Conservation (phyloP, 2,888 invertebrate genomes). For the Branchellion lobata region DNA sequence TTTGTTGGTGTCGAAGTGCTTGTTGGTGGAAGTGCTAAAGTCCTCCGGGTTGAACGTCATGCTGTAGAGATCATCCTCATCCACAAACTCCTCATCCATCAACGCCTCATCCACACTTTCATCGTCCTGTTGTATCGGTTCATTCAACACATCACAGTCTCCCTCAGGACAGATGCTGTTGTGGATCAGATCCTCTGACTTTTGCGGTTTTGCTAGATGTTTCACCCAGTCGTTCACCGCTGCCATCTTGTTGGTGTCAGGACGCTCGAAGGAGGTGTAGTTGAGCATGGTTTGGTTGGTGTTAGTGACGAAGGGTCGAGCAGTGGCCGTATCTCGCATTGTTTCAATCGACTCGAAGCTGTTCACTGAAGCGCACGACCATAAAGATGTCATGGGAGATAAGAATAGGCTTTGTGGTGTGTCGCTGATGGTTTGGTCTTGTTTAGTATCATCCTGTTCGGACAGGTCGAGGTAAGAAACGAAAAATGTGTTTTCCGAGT, state of each 20-base stretch:
- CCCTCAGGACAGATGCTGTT: background rate
- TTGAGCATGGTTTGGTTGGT: conserved; percentile 11
- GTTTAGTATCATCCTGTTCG: background rate
- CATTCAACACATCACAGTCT: background rate
- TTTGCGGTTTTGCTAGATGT: background rate
- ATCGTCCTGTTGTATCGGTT: background rate
- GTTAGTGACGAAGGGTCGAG: background rate
- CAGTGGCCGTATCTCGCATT: background rate
- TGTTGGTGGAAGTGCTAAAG: conserved; percentile 4
- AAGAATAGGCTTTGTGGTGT: background rate
- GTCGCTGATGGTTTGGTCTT: background rate
- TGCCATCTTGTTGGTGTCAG: background rate
- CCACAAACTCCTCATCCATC: background rate
- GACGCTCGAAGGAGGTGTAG: background rate
- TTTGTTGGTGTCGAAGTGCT: background rate
- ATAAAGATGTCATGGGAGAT: conserved; percentile 12
- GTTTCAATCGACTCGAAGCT: background rate
- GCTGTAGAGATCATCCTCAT: background rate
- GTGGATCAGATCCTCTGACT: background rate
- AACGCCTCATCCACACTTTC: background rate
- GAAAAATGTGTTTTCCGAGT: background rate
- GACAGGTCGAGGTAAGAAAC: background rate
- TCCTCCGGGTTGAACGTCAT: background rate
- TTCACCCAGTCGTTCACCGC: background rate
- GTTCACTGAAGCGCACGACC: conserved; percentile 8